These are phyloP conservation scores for Battus philenor DNA, from an alignment of 1,140 invertebrate genomes.

Conservation along the genomic window DNA sequence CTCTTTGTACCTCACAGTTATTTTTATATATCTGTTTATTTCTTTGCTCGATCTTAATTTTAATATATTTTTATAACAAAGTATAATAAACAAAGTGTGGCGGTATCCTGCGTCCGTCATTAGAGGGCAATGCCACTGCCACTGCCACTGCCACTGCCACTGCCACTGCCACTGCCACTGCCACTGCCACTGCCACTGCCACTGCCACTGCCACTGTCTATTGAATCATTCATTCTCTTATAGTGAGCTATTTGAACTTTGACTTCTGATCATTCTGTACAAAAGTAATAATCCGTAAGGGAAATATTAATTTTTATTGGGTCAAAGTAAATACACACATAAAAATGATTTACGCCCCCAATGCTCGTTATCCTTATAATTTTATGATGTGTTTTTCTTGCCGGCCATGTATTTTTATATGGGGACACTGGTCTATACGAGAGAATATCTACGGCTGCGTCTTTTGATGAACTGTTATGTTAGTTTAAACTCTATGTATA, in stretches of 20 bases:
- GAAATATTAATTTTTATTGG: constrained; percentile 10
- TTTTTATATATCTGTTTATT: no score
- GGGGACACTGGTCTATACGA: constrained; percentile 5
- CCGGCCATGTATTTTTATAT: constrained; percentile 14
- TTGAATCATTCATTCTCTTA: neutral
- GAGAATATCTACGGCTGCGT: neutral
- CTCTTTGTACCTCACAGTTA: no score
- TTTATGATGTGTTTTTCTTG: constrained; percentile 13
- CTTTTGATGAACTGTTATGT: neutral
- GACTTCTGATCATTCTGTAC: neutral
- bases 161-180: no score
- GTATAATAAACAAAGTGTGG: no score
- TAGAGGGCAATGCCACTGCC: no score
- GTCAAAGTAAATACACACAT: constrained; percentile 11
- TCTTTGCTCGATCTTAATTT: no score
- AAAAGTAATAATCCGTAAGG: neutral
- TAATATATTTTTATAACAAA: no score
- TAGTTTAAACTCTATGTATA: neutral
- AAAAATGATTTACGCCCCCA: constrained; percentile 8
- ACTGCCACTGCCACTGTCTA: no score
- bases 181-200: no score
- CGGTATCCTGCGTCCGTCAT: no score
- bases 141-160: no score
- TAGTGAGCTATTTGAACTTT: neutral
- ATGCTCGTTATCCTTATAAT: constrained; percentile 11